A percentile compares a stretch with the other conserved stretches of the same genome.
These are phyloP conservation scores for Channa striata DNA, from an alignment of 2,797 vertebrate species.

Conservation along the genomic window DNA sequence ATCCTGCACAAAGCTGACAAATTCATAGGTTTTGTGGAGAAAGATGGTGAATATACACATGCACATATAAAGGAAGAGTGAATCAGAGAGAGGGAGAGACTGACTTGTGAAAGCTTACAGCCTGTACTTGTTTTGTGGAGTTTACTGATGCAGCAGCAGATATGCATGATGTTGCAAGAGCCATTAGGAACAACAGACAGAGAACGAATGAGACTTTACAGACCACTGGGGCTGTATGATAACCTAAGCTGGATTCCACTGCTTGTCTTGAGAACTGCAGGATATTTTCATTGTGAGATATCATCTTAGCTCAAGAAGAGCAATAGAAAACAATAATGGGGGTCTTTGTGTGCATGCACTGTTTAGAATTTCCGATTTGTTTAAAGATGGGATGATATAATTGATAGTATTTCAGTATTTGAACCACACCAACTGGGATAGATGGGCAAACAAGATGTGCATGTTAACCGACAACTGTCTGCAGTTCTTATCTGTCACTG, in stretches of 20 bases:
- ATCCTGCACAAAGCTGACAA: conserved; percentile 72
- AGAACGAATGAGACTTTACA: conserved; percentile 44
- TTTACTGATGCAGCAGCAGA: conserved; percentile 54
- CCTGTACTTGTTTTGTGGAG: conserved; percentile 50
- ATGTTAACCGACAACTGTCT: background rate
- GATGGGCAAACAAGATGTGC: background rate
- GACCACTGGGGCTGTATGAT: conserved; percentile 22
- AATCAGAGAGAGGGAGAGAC: conserved; percentile 2
- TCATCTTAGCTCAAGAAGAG: conserved; percentile 1
- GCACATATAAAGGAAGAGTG: background rate
- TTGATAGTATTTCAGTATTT: background rate
- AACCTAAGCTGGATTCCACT: conserved; percentile 31
- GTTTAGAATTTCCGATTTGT: conserved; percentile 1
- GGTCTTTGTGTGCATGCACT: background rate
- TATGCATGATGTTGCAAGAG: conserved; percentile 44
- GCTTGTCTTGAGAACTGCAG: conserved; percentile 2
- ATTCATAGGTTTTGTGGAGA: conserved; percentile 66
- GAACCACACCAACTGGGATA: background rate
- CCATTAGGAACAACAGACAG: conserved; percentile 39
- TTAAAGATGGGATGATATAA: conserved; percentile 1
- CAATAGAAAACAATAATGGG: background rate
- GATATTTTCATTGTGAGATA: conserved; percentile 18
- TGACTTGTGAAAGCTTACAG: conserved; percentile 38
- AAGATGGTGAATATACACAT: conserved; percentile 51
- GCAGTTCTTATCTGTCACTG: background rate